phyloP scores from a whole-genome alignment of 2,113 vertebrate species.

The Oxygymnocypris stewartii region DNA sequence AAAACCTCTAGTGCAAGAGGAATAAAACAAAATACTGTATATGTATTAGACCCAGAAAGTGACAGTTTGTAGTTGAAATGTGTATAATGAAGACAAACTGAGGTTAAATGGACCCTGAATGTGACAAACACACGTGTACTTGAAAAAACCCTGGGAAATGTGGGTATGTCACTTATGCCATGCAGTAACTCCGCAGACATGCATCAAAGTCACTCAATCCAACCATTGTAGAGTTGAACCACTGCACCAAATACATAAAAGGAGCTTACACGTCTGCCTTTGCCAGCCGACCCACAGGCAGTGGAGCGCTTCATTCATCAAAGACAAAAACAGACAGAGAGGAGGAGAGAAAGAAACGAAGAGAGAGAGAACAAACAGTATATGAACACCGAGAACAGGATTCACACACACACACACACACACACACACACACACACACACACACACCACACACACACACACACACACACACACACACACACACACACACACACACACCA shows the following conservation, averaged over 20 bases:
- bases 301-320: slow-evolving; percentile 87
- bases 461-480: too few relatives aligned
- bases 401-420: background rate
- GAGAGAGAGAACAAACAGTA: slow-evolving; percentile 51
- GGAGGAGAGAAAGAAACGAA: slow-evolving; percentile 52
- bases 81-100: background rate
- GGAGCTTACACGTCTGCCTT: slow-evolving; percentile 99
- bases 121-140: background rate
- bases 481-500: too few relatives aligned
- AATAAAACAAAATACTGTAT: background rate
- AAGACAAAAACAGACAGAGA: slow-evolving; percentile 35
- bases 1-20: background rate
- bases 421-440: too few relatives aligned
- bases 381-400: slow-evolving; percentile 14
- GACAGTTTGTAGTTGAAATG: background rate
- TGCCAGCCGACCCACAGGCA: slow-evolving; percentile 90
- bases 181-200: slow-evolving; percentile 42
- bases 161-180: slow-evolving; percentile 19
- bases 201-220: slow-evolving; percentile 36
- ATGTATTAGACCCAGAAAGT: background rate
- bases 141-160: background rate
- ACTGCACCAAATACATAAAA: slow-evolving; percentile 40
- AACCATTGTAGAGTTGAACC: background rate
- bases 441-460: too few relatives aligned
- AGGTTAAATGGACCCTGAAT: background rate